Conservation (phyloP, 2,797 vertebrate species). For the Monodelphis domestica region DNA sequence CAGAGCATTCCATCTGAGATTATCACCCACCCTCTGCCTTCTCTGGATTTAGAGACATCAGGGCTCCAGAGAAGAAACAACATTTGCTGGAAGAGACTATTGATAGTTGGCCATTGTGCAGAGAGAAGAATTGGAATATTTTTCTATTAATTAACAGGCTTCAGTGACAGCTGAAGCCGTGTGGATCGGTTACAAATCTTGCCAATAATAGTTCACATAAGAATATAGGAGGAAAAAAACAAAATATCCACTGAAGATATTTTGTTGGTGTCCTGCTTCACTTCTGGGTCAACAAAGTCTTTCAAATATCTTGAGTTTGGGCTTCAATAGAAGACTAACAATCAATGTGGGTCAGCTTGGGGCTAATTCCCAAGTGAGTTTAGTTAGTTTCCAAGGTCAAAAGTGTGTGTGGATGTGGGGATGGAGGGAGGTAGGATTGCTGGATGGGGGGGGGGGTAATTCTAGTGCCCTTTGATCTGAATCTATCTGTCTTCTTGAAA, state of each 20-base stretch:
- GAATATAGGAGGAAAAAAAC: constrained; percentile 21
- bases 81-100: background rate
- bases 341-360: background rate
- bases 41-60: constrained; percentile 8
- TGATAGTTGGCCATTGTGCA: constrained; percentile 12
- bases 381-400: constrained; percentile 63
- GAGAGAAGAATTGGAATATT: background rate
- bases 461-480: constrained; percentile 59
- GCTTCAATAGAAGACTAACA: constrained; percentile 19
- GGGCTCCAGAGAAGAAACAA: background rate
- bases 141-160: constrained; percentile 48
- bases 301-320: constrained; percentile 20
- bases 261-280: constrained; percentile 27
- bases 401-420: background rate
- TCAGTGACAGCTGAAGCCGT: constrained; percentile 56
- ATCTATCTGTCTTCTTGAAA: constrained; percentile 53
- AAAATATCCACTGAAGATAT: background rate
- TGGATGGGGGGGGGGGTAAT: constrained; percentile 59
- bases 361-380: constrained; percentile 42
- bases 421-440: background rate
- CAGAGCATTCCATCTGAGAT: constrained; percentile 15
- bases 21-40: constrained; percentile 36
- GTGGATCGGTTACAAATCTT: constrained; percentile 56
- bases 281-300: constrained; percentile 29
- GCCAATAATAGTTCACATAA: constrained; percentile 55